Evolutionary conservation across 2,888 invertebrate genomes (phyloP), one percentile per base, ranked within the genome.

Genomic region (Sesia apiformis): DNA sequence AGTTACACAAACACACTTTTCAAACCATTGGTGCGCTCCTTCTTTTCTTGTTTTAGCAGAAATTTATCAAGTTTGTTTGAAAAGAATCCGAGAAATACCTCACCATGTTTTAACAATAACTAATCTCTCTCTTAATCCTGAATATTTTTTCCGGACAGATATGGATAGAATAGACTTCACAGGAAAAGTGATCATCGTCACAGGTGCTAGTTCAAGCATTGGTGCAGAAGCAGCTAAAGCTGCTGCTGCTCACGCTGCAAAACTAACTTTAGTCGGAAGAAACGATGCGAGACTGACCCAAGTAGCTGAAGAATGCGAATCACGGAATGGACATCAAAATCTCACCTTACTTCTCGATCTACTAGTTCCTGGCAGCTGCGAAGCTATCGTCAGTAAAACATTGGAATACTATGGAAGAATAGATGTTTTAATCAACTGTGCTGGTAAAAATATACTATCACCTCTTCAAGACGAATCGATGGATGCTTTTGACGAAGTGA

Each of bases 191-290:
- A 74, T 72, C 4, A 77, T 80, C 8, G 63, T 79, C 52, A 79
- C 79, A 4, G 78, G 79, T 0, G 78, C 78, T 0, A 79, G 79
- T 58, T 78, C 77, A 0, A 79, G 76, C 0, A 75, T 80, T 23
- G 77, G 79, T 3, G 79, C 79, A 3, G 77, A 69, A 52, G 66
- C 74, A 2, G 78, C 79, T 0, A 60, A 65, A 55, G 58, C 62
- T 0, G 72, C 76, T 39, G 72, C 78, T 1, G 56, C 54, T 4
- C 68, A 65, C 6, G 72, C 73, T 52, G 78, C 79, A 0, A 67
- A 60, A 41, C 55, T 79, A 0, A 66, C 73, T 0, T 52, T 78
- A 2, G 64, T 77, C 0, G 80, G 76, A 39, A 64, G 76, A 60
- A 60, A 78, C 53, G 72, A 74, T 59, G 53, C 58, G 0, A 66